Conservation (phyloP, 1,140 invertebrate species). For the Drosophila kanapiae region DNA sequence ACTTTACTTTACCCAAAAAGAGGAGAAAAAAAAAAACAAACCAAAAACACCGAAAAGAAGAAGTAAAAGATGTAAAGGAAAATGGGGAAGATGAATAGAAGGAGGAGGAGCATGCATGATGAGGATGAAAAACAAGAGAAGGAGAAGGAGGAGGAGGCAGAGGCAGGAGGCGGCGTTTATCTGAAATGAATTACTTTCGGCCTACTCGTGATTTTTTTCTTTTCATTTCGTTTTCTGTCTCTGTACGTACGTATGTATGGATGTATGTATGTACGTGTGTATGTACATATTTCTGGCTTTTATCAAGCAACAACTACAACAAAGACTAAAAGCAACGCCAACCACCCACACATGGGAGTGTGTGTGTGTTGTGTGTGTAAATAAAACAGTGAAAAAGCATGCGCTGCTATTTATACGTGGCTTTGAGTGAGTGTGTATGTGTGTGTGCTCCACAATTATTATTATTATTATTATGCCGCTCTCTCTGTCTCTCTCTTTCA, state of each 20-base stretch:
- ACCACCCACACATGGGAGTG: constrained; percentile 27
- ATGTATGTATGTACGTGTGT: constrained; percentile 7
- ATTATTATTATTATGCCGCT: constrained; percentile 74
- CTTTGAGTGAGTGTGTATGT: constrained; percentile 25
- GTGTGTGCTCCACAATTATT: constrained; percentile 73
- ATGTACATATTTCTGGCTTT: constrained; percentile 58
- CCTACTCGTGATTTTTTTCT: constrained; percentile 78
- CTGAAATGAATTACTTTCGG: constrained; percentile 83
- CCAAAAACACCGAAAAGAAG: constrained; percentile 20
- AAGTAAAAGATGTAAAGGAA: constrained; percentile 3
- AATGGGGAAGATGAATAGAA: constrained; percentile 1
- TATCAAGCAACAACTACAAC: constrained; percentile 23
- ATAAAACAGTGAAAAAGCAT: constrained; percentile 48
- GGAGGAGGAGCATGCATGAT: not conserved
- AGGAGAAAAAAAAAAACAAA: not conserved
- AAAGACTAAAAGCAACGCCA: constrained; percentile 9
- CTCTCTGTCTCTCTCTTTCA: constrained; percentile 2
- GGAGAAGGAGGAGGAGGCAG: not conserved
- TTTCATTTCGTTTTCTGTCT: constrained; percentile 22
- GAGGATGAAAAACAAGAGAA: not conserved
- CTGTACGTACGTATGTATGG: constrained; percentile 19
- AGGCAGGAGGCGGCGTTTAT: constrained; percentile 50
- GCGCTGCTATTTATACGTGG: constrained; percentile 50
- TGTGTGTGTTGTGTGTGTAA: constrained; percentile 5
- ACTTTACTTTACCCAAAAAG: constrained; percentile 61